Percentiles rank a stretch among this genome's conserved stretches.
Conservation (phyloP, 2,888 invertebrate species). For the Synanthedon myopaeformis region DNA sequence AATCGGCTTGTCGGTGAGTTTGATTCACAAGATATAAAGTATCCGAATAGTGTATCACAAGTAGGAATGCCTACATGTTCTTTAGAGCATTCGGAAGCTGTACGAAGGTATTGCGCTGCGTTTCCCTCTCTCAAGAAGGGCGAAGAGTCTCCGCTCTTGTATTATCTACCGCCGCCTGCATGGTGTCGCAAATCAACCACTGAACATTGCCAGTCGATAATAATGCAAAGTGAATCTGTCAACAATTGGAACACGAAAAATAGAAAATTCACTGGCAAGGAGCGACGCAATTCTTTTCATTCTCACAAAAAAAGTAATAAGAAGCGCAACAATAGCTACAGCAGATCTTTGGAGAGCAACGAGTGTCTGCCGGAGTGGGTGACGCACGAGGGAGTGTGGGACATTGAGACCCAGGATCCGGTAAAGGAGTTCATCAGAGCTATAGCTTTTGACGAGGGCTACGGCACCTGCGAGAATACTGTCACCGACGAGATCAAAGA, state of each 20-base stretch:
- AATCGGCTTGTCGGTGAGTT: constrained; percentile 86
- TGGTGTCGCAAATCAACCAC: constrained; percentile 48
- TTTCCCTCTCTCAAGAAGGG: constrained; percentile 77
- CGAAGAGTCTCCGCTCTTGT: constrained; percentile 50
- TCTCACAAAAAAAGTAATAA: constrained; percentile 44
- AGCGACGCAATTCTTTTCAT: constrained; percentile 57
- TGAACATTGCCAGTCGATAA: constrained; percentile 28
- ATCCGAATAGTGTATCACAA: constrained; percentile 46
- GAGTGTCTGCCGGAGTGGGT: constrained; percentile 69
- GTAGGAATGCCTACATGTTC: constrained; percentile 68
- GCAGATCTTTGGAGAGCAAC: constrained; percentile 53
- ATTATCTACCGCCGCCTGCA: constrained; percentile 56
- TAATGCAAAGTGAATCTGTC: constrained; percentile 52
- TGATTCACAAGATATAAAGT: constrained; percentile 78
- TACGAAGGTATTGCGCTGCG: constrained; percentile 81
- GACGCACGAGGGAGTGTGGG: constrained; percentile 64
- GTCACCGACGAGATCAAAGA: constrained; percentile 46
- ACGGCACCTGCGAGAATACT: constrained; percentile 65
- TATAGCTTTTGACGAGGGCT: constrained; percentile 60
- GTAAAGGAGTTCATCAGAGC: constrained; percentile 61
- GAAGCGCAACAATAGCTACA: constrained; percentile 51
- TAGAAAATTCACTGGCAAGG: constrained; percentile 48
- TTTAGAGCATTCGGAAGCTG: constrained; percentile 72
- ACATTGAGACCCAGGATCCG: constrained; percentile 60
- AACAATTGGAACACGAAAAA: constrained; percentile 51